Evolutionary conservation across 2,888 invertebrate genomes (phyloP).

Genomic region (Dasysyrphus tricinctus): DNA sequence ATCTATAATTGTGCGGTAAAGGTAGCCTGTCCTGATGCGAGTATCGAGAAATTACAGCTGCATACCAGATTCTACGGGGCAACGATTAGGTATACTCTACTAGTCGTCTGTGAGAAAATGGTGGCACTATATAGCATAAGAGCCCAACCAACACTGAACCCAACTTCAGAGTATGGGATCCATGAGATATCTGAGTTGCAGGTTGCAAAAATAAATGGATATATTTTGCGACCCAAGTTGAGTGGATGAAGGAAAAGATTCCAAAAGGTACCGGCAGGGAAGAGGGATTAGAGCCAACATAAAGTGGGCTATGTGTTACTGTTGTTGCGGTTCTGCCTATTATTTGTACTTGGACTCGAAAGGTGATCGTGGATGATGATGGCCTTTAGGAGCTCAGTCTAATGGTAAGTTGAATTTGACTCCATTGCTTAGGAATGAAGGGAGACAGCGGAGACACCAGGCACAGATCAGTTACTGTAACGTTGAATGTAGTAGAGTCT

Average conservation of each 20-base stretch:
- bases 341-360: slow-evolving; percentile 65
- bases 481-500: background rate
- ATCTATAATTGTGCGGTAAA: slow-evolving; percentile 39
- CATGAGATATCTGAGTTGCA: slow-evolving; percentile 45
- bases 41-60: slow-evolving; percentile 44
- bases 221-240: slow-evolving; percentile 27
- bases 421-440: slow-evolving; percentile 27
- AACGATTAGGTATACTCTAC: slow-evolving; percentile 15
- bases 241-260: slow-evolving; percentile 12
- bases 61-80: slow-evolving; percentile 31
- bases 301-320: slow-evolving; percentile 46
- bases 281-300: slow-evolving; percentile 10
- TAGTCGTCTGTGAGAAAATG: slow-evolving; percentile 33
- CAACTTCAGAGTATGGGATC: slow-evolving; percentile 14
- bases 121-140: slow-evolving; percentile 36
- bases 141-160: slow-evolving; percentile 28
- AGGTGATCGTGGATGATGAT: slow-evolving; percentile 70
- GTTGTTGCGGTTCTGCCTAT: slow-evolving; percentile 57
- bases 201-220: slow-evolving; percentile 49
- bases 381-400: slow-evolving; percentile 61
- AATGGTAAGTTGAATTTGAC: slow-evolving; percentile 70
- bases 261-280: slow-evolving; percentile 3
- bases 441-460: background rate
- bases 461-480: too few relatives aligned
- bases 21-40: slow-evolving; percentile 23